These are phyloP conservation scores for Tetramorium parvispinum DNA, from an alignment of 1,140 invertebrate species.

Conservation along the genomic window DNA sequence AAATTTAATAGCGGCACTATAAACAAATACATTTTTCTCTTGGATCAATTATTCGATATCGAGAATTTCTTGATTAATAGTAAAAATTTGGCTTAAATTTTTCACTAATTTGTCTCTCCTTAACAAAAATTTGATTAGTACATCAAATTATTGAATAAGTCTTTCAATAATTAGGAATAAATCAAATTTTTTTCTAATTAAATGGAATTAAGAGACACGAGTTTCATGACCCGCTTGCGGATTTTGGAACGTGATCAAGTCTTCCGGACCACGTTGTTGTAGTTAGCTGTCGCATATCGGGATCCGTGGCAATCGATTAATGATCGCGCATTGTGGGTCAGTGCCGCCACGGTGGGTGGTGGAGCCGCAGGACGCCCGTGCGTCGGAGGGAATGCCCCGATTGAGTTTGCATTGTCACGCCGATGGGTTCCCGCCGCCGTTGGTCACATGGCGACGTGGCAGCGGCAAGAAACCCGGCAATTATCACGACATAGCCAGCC, in stretches of 20 bases:
- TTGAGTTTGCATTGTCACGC: constrained; percentile 95
- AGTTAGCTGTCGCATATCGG: not conserved
- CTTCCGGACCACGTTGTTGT: constrained; percentile 31
- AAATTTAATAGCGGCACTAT: not conserved
- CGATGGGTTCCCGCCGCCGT: constrained; percentile 95
- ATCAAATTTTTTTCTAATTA: not conserved
- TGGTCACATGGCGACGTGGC: constrained; percentile 94
- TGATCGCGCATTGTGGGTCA: constrained; percentile 80
- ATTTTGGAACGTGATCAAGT: not conserved
- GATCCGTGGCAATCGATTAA: constrained; percentile 58
- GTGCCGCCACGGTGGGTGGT: constrained; percentile 96
- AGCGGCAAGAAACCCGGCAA: constrained; percentile 92
- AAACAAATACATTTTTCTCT: not conserved
- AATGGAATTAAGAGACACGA: not conserved
- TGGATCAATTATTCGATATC: not conserved
- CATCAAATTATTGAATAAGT: not conserved
- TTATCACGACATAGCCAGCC: constrained; percentile 91
- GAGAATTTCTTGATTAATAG: not conserved
- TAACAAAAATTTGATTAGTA: not conserved
- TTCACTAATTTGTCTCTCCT: not conserved
- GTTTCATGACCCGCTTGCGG: not conserved
- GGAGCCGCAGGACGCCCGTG: constrained; percentile 94
- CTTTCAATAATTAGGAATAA: not conserved
- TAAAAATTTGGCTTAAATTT: not conserved
- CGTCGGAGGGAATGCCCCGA: constrained; percentile 92